Evolutionary conservation across 2,888 invertebrate species (phyloP).

Genomic region (Pristionchus mayeri): DNA sequence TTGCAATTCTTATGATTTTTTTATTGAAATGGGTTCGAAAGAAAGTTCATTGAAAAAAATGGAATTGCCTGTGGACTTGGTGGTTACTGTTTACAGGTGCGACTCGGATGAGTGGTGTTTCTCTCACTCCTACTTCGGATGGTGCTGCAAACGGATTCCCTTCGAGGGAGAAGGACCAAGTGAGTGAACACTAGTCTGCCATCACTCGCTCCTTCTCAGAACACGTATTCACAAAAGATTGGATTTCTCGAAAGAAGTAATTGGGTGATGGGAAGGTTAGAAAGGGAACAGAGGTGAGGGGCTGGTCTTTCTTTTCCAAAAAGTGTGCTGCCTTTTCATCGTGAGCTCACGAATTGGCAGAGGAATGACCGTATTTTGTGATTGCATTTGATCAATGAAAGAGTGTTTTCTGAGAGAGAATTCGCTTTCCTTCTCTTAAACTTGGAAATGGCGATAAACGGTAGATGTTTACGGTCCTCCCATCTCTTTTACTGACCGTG

Average conservation of each 20-base stretch:
- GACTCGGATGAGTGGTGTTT: constrained; percentile 25
- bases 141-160: constrained; percentile 45
- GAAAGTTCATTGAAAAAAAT: no score
- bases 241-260: background rate
- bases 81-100: constrained; percentile 1
- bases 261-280: constrained; percentile 18
- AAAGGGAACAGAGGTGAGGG: background rate
- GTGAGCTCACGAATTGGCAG: background rate
- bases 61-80: no score
- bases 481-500: background rate
- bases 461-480: background rate
- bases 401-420: no score
- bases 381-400: background rate
- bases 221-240: background rate
- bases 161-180: constrained; percentile 46
- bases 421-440: no score
- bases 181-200: no score
- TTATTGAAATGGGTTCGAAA: no score
- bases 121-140: constrained; percentile 39
- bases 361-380: background rate
- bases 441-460: background rate
- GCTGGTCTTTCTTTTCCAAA: no score
- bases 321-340: background rate
- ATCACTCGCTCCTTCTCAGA: no score
- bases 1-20: no score